phyloP scores from a whole-genome alignment of 2,888 invertebrate species.

The Pristionchus arcanus region DNA sequence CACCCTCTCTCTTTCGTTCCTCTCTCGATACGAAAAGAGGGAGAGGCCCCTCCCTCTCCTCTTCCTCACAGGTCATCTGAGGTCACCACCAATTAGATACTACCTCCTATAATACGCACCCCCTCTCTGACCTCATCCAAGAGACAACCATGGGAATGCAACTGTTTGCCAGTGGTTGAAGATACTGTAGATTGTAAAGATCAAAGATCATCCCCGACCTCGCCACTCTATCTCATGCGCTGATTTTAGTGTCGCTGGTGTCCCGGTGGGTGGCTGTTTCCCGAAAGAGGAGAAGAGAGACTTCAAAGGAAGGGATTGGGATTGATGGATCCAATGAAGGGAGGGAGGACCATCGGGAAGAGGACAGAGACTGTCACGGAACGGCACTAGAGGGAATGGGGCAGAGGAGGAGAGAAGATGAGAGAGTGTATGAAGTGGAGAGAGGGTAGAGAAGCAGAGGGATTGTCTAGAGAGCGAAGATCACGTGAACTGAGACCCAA shows the following conservation, averaged over 20 bases:
- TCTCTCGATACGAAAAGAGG: neutral
- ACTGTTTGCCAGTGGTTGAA: neutral
- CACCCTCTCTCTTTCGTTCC: slow-evolving; percentile 14
- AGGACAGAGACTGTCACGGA: slow-evolving; percentile 33
- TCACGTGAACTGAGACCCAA: slow-evolving; percentile 33
- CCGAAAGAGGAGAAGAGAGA: slow-evolving; percentile 28
- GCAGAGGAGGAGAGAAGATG: neutral
- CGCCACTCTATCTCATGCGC: neutral
- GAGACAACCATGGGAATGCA: neutral
- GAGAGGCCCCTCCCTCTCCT: slow-evolving; percentile 8
- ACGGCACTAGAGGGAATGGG: slow-evolving; percentile 24
- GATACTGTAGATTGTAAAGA: slow-evolving; percentile 4
- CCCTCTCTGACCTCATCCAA: neutral
- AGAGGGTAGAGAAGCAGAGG: slow-evolving; percentile 37
- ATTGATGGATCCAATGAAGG: neutral
- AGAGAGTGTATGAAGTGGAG: neutral
- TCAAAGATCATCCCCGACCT: slow-evolving; percentile 9
- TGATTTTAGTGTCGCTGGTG: neutral
- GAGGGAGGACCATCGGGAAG: slow-evolving; percentile 8
- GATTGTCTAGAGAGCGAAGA: slow-evolving; percentile 18
- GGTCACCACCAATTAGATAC: slow-evolving; percentile 36
- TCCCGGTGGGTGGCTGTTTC: neutral
- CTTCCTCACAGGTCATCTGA: slow-evolving; percentile 40
- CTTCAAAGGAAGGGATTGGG: neutral
- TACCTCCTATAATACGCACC: slow-evolving; percentile 22